Conservation (phyloP, 2,797 vertebrate genomes). For the Apogon hyalosoma region DNA sequence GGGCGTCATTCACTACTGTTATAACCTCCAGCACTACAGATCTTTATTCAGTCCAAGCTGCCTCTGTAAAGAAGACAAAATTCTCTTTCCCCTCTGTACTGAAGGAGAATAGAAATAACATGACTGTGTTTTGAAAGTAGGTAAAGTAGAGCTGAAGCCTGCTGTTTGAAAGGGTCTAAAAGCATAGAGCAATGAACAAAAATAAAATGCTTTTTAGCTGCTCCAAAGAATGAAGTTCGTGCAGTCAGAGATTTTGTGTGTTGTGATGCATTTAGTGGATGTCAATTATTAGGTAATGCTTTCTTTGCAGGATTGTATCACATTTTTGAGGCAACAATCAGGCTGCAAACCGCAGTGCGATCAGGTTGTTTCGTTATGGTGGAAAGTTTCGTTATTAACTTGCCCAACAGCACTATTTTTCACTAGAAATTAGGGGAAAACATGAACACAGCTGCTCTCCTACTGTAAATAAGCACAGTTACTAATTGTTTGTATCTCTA, state of each 20-base stretch:
- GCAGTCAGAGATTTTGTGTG: no score
- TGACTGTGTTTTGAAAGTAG: conserved; percentile 49
- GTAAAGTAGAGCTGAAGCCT: conserved; percentile 28
- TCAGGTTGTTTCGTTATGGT: neutral
- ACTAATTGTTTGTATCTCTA: conserved; percentile 35
- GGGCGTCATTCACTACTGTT: conserved; percentile 71
- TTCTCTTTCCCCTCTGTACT: conserved; percentile 39
- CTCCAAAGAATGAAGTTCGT: conserved; percentile 4
- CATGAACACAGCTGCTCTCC: conserved; percentile 1
- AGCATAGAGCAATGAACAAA: conserved; percentile 13
- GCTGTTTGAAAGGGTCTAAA: conserved; percentile 22
- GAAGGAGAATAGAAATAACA: conserved; percentile 54
- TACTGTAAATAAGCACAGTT: conserved; percentile 26
- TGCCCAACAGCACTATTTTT: conserved; percentile 29
- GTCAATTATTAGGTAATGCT: conserved; percentile 4
- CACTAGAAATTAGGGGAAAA: conserved; percentile 32
- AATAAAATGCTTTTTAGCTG: conserved; percentile 10
- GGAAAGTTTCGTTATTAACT: no score
- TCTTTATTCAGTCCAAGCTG: conserved; percentile 69
- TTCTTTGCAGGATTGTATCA: conserved; percentile 11
- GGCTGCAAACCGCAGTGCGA: conserved; percentile 4
- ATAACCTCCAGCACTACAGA: conserved; percentile 68
- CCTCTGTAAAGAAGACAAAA: conserved; percentile 52
- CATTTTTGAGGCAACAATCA: conserved; percentile 20
- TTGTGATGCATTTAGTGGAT: conserved; percentile 25